Conservation (phyloP, 2,888 invertebrate genomes). For the Tachystola acroxantha region DNA sequence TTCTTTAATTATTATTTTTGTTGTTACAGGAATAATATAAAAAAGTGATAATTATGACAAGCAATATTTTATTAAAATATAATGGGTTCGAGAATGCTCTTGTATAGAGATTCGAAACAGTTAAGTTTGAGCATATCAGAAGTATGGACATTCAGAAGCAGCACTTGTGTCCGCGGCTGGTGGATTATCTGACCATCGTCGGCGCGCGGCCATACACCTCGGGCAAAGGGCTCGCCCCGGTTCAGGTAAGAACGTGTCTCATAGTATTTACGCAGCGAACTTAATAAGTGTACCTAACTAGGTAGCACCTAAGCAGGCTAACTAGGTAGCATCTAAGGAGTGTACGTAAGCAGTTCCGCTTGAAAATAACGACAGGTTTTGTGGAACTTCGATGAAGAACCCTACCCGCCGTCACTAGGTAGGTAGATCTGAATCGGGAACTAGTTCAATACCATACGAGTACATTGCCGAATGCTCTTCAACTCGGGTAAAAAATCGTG, state of each 20-base stretch:
- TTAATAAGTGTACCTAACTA: too few species aligned
- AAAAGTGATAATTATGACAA: constrained; percentile 70
- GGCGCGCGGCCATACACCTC: constrained; percentile 89
- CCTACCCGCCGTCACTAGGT: too few species aligned
- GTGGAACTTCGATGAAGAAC: too few species aligned
- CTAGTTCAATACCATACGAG: too few species aligned
- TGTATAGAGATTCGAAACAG: constrained; percentile 26
- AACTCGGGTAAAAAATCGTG: too few species aligned
- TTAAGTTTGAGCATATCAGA: constrained; percentile 35
- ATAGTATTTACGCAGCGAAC: neutral
- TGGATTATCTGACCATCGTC: constrained; percentile 98
- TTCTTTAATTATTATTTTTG: constrained; percentile 9
- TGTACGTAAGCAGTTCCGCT: too few species aligned
- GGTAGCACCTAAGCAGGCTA: too few species aligned
- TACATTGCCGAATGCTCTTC: too few species aligned
- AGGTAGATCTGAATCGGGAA: too few species aligned
- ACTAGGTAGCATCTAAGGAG: too few species aligned
- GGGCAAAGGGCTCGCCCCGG: constrained; percentile 83
- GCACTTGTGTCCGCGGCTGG: constrained; percentile 89
- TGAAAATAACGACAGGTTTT: too few species aligned
- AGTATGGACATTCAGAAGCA: constrained; percentile 83
- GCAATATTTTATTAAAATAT: constrained; percentile 64
- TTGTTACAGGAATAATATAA: constrained; percentile 39
- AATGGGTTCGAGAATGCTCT: constrained; percentile 45
- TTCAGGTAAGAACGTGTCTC: constrained; percentile 80